A percentile compares a stretch with the other conserved stretches of the same genome.
phyloP scores from a whole-genome alignment of 1,140 invertebrate genomes.

The Grapholita molesta region DNA sequence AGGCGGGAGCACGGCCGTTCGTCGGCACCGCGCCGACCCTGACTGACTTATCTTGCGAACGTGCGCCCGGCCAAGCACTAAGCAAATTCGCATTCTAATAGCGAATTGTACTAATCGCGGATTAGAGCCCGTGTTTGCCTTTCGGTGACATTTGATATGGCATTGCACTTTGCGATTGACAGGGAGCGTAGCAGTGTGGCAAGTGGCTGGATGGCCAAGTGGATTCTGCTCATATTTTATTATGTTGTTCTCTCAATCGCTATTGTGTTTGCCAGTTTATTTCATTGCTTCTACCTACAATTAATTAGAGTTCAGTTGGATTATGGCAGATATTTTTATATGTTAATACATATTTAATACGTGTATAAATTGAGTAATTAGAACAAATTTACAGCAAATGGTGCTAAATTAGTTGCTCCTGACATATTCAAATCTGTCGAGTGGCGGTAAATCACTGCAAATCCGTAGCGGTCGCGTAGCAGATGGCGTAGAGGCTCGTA shows the following conservation, averaged over 20 bases:
- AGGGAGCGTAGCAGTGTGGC: neutral
- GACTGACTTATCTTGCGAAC: conserved; percentile 76
- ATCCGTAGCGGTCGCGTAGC: conserved; percentile 1
- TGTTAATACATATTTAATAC: no score
- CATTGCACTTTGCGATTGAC: conserved; percentile 15
- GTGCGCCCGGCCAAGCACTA: conserved; percentile 53
- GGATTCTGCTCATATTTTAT: neutral
- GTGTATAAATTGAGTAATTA: neutral
- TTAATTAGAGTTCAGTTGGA: no score
- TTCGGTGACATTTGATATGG: conserved; percentile 2
- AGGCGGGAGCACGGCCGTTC: conserved; percentile 72
- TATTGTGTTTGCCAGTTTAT: no score
- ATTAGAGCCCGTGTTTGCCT: conserved; percentile 29
- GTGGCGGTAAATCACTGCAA: neutral
- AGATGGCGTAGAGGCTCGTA: conserved; percentile 14
- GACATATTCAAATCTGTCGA: neutral
- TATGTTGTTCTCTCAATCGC: neutral
- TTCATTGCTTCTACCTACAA: no score
- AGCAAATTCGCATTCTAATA: conserved; percentile 74
- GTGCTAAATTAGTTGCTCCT: neutral
- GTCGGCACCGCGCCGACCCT: conserved; percentile 73
- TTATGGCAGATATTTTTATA: neutral
- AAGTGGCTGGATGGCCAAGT: neutral
- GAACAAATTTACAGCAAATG: neutral
- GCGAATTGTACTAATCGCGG: conserved; percentile 58